These are phyloP conservation scores for Odontesthes bonariensis DNA, from an alignment of 2,113 vertebrate genomes.

Conservation along the genomic window DNA sequence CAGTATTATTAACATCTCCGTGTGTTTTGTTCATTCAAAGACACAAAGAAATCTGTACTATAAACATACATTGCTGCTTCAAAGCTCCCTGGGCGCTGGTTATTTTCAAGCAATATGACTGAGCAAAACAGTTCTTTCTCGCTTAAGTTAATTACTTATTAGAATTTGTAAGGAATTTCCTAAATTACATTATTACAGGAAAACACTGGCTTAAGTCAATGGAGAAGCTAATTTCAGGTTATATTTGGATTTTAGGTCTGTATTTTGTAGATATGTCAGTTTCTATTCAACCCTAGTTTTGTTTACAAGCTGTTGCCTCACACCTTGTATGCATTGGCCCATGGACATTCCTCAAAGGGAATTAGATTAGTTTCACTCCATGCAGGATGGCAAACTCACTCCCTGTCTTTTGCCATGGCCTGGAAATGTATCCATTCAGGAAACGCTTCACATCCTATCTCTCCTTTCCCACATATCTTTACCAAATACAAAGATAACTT, in stretches of 20 bases:
- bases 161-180: constrained; percentile 8
- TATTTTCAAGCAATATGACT: constrained; percentile 1
- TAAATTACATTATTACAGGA: not conserved
- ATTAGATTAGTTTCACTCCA: constrained; percentile 76
- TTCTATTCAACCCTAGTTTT: constrained; percentile 64
- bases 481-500: constrained; percentile 13
- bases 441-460: constrained; percentile 62
- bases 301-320: constrained; percentile 65
- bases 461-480: constrained; percentile 42
- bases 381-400: constrained; percentile 64
- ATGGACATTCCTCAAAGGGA: constrained; percentile 73
- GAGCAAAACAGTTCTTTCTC: not conserved
- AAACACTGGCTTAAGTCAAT: constrained; percentile 3
- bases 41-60: not conserved
- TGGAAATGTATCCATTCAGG: constrained; percentile 71
- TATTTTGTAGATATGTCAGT: constrained; percentile 34
- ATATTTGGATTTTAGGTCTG: constrained; percentile 34
- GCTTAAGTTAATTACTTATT: not conserved
- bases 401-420: constrained; percentile 61
- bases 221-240: constrained; percentile 19
- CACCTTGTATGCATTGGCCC: constrained; percentile 78
- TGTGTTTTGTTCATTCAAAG: not conserved
- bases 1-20: not conserved
- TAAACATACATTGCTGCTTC: not conserved
- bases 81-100: not conserved